phyloP scores from a whole-genome alignment of 2,113 vertebrate species.

The Talpa occidentalis region DNA sequence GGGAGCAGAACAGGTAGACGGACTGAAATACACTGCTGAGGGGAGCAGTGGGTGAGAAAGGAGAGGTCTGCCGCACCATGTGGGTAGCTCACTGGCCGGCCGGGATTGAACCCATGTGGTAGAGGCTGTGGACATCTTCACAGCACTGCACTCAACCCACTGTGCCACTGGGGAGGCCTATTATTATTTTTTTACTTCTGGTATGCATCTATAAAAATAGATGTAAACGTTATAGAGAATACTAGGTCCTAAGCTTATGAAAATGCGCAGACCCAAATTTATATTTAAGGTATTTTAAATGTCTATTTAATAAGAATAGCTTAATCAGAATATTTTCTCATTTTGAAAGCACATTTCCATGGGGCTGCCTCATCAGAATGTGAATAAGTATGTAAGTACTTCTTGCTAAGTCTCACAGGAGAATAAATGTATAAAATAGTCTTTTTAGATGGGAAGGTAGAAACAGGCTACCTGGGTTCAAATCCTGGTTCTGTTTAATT shows the following conservation, averaged over 20 bases:
- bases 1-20: too few relatives aligned
- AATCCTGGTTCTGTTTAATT: background rate
- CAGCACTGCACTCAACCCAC: too few relatives aligned
- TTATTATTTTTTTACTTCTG: background rate
- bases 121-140: too few relatives aligned
- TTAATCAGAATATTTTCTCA: background rate
- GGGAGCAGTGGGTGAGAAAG: too few relatives aligned
- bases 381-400: background rate
- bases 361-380: background rate
- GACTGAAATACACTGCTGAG: too few relatives aligned
- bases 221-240: background rate
- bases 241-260: constrained; percentile 8
- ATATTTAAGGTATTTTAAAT: constrained; percentile 10
- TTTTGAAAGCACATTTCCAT: constrained; percentile 39
- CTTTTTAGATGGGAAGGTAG: background rate
- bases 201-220: background rate
- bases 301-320: background rate
- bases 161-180: too few relatives aligned
- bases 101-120: too few relatives aligned
- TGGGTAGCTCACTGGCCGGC: too few relatives aligned
- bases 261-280: background rate
- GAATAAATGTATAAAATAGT: background rate
- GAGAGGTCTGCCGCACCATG: too few relatives aligned
- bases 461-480: background rate
- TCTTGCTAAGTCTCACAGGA: background rate